Conservation (phyloP, 2,113 vertebrate species). For the Proteles cristata region DNA sequence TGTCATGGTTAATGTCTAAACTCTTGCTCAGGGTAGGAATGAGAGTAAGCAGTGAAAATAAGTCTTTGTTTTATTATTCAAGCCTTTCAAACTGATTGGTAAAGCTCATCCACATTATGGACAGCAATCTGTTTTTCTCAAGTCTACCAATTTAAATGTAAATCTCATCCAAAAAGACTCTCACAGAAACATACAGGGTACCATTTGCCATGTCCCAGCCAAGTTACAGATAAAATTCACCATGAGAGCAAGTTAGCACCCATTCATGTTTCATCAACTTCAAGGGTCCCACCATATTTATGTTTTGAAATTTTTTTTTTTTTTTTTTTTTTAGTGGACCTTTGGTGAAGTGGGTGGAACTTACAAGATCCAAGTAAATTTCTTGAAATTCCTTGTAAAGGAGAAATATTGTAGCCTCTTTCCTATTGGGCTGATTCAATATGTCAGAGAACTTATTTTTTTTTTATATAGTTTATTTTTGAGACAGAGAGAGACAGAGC, state of each 20-base stretch:
- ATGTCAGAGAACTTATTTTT: background rate
- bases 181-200: background rate
- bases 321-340: background rate
- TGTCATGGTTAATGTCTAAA: background rate
- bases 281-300: background rate
- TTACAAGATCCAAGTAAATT: background rate
- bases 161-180: background rate
- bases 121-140: background rate
- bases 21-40: background rate
- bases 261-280: conserved; percentile 4
- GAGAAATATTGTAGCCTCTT: conserved; percentile 55
- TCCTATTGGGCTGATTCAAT: conserved; percentile 28
- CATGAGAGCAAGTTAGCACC: conserved; percentile 11
- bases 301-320: background rate
- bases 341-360: conserved; percentile 46
- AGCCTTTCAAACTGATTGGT: background rate
- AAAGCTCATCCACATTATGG: background rate
- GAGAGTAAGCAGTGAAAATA: background rate
- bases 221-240: background rate
- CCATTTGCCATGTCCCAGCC: background rate
- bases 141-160: background rate
- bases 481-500: too few species aligned
- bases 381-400: conserved; percentile 61
- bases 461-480: too few species aligned
- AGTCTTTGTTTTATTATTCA: background rate